Evolutionary conservation across 2,113 vertebrate species (phyloP).

Genomic region (Bos indicus): DNA sequence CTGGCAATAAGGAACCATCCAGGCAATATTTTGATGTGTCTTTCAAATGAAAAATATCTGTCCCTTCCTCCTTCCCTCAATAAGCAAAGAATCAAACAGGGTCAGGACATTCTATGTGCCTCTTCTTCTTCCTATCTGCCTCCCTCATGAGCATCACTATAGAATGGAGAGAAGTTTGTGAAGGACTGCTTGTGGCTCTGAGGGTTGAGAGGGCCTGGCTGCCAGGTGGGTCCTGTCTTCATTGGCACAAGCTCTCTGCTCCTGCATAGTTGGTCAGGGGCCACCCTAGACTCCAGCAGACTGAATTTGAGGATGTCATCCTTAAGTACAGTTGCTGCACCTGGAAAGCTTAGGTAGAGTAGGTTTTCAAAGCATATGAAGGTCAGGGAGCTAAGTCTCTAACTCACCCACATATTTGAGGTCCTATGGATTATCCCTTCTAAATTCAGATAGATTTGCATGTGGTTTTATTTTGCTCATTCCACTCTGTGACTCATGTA

Average conservation of each 20-base stretch:
- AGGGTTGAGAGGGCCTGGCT: not conserved
- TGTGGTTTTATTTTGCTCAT: slow-evolving; percentile 18
- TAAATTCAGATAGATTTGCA: slow-evolving; percentile 1
- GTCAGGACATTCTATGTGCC: not conserved
- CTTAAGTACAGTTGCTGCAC: not conserved
- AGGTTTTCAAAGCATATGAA: not conserved
- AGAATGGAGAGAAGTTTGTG: not conserved
- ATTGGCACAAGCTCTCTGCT: not conserved
- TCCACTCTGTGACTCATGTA: slow-evolving; percentile 8
- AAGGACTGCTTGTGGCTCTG: not conserved
- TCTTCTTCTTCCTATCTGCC: not conserved
- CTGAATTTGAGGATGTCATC: not conserved
- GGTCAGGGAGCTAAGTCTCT: not conserved
- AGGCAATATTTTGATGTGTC: not conserved
- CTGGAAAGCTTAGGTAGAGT: not conserved
- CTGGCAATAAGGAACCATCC: not conserved
- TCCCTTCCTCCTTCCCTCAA: too few relatives aligned
- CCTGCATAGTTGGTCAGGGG: not conserved
- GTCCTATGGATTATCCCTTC: not conserved
- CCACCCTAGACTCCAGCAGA: not conserved
- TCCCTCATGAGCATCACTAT: not conserved
- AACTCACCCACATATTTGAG: not conserved
- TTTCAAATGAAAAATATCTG: not conserved
- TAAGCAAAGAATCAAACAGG: not conserved
- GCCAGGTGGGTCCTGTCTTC: not conserved